Evolutionary conservation across 2,888 invertebrate genomes (phyloP).

Genomic region (Coecobrya sp.): DNA sequence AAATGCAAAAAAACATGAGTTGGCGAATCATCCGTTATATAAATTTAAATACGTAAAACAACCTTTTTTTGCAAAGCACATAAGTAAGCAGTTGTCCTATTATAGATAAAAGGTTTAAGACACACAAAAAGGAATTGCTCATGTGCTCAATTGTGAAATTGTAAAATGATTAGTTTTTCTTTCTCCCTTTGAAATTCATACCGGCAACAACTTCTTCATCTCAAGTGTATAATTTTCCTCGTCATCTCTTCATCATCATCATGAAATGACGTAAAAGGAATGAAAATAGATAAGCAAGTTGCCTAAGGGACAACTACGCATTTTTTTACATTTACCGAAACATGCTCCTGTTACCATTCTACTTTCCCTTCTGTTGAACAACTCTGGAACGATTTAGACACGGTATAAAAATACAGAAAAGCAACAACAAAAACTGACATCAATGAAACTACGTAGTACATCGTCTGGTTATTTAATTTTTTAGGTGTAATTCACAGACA

Average conservation of each 20-base stretch:
- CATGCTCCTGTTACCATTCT: not conserved
- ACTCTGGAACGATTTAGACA: not conserved
- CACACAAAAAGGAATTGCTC: not conserved
- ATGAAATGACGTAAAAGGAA: constrained; percentile 37
- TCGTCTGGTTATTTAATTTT: not conserved
- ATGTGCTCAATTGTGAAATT: not conserved
- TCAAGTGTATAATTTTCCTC: not conserved
- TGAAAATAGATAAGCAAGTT: not conserved
- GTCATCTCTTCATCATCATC: not conserved
- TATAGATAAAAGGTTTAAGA: not conserved
- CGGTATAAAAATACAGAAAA: not conserved
- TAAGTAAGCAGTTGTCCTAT: not conserved
- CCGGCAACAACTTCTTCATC: not conserved
- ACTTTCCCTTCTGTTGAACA: not conserved
- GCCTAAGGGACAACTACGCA: constrained; percentile 1
- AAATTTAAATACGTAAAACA: not conserved
- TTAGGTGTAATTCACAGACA: not conserved
- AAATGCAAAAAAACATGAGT: not conserved
- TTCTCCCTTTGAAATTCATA: not conserved
- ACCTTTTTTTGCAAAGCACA: not conserved
- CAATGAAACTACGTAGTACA: not conserved
- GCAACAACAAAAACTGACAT: not conserved
- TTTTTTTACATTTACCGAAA: not conserved
- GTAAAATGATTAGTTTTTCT: constrained; percentile 9
- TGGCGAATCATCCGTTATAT: not conserved